Conservation (phyloP, 2,113 vertebrate species). For the Motacilla alba region DNA sequence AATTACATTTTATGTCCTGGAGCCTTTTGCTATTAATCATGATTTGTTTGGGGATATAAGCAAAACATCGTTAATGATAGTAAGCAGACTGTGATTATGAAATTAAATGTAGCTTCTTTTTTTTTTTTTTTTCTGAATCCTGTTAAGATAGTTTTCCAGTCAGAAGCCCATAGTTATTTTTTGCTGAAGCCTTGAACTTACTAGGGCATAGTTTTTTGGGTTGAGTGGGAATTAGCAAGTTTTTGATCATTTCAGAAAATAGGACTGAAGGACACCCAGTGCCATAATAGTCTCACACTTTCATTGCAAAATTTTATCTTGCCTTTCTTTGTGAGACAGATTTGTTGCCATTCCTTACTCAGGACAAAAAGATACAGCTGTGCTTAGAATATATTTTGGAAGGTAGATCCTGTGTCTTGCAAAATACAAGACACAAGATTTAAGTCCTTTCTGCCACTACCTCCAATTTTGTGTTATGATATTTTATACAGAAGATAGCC, state of each 20-base stretch:
- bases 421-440: neutral
- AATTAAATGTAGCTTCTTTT: neutral
- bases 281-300: neutral
- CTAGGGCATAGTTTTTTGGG: neutral
- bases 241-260: neutral
- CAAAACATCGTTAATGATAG: slow-evolving; percentile 16
- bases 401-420: neutral
- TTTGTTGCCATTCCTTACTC: neutral
- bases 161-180: neutral
- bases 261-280: neutral
- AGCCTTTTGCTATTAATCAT: slow-evolving; percentile 1
- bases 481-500: neutral
- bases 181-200: neutral
- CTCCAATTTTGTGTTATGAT: neutral
- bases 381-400: neutral
- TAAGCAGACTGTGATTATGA: slow-evolving; percentile 14
- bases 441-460: neutral
- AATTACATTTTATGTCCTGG: neutral
- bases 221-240: neutral
- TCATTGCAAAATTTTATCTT: neutral
- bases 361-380: neutral
- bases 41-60: neutral
- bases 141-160: neutral
- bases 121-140: neutral
- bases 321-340: neutral